Evolutionary conservation across 2,888 invertebrate genomes (phyloP), one percentile per base, ranked within the genome.

Genomic region (Hirtodrosophila cameraria): DNA sequence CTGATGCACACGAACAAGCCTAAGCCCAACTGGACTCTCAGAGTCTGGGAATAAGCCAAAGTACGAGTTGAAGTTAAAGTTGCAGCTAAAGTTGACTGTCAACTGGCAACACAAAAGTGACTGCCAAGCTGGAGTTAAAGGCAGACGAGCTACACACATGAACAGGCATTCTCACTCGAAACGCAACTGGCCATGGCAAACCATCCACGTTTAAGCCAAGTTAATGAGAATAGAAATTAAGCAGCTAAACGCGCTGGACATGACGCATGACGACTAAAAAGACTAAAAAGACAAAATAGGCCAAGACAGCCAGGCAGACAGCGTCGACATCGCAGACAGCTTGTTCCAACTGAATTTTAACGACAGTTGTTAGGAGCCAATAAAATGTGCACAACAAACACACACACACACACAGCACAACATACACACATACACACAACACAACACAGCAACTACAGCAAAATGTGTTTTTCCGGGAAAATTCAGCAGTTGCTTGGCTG

Each of bases 181-280:
- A 39, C 16, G 20, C 31, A 48, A 33, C 62, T 62, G 27, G 23
- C 31, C 46, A 42, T 20, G 30, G 31, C 38, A n/a, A n/a, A n/a
- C n/a, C n/a, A n/a, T n/a, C n/a, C 9, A 28, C 49, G 46, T 28
- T 39, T 62, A 31, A 52, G 63, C 36, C 57, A 60, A 64, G 63
- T 75, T 74, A 74, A 75, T 74, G 76, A 76, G 76, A 63, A 58
- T 50, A 45, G 66, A 54, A 43, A 33, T 52, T 55, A 73, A 42
- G 45, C 59, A 41, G 42, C 27, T 6, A 27, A 46, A 42, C 27
- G 64, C 30, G 46, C 42, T 60, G 66, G 52, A 82, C 82, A 81
- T 69, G 77, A 77, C 65, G 62, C 78, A 64, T 81, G 69, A 73
- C 61, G 45, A 39, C 23, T 35, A 36, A 31, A n/a, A n/a, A n/a